A percentile compares a stretch with the other conserved stretches of the same genome.
Conservation (phyloP, 53 echinoderm and acorn worm genomes). For the Henricia sp. region DNA sequence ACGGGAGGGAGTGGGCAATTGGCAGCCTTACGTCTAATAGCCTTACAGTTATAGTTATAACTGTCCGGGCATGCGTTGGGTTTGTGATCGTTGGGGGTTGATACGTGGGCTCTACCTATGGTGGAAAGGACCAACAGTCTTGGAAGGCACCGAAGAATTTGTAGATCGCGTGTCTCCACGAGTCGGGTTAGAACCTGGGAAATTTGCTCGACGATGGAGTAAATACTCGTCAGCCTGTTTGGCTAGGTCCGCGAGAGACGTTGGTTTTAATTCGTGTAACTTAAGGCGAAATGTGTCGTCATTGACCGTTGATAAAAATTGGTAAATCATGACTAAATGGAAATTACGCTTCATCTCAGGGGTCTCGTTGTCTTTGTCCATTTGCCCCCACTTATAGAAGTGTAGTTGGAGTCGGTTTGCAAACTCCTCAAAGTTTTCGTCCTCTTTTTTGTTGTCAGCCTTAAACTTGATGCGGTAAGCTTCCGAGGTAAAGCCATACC, state of each 20-base stretch:
- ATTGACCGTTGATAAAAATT: slow-evolving; percentile 31
- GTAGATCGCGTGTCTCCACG: too few species aligned
- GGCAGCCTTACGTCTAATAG: neutral
- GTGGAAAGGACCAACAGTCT: too few species aligned
- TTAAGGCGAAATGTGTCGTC: slow-evolving; percentile 46
- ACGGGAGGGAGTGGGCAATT: slow-evolving; percentile 6
- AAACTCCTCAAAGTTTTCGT: slow-evolving; percentile 26
- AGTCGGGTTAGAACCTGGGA: too few species aligned
- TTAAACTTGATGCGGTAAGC: slow-evolving; percentile 18
- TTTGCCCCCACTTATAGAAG: slow-evolving; percentile 8
- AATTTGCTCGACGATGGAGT: slow-evolving; percentile 26
- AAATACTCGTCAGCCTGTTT: slow-evolving; percentile 49
- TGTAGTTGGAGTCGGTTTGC: neutral
- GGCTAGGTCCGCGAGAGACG: slow-evolving; percentile 22
- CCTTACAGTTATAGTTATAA: neutral
- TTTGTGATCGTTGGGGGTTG: too few species aligned
- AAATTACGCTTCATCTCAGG: neutral
- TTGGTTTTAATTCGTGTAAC: slow-evolving; percentile 31
- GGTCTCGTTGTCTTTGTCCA: neutral
- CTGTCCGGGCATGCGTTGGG: neutral
- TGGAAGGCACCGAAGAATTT: too few species aligned
- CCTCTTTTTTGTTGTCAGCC: neutral
- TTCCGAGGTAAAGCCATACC: neutral
- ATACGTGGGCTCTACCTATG: too few species aligned
- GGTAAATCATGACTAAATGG: slow-evolving; percentile 45